A percentile compares a stretch with the other conserved stretches of the same genome.
phyloP scores from a whole-genome alignment of 2,113 vertebrate genomes.

The Proterorhinus semilunaris region DNA sequence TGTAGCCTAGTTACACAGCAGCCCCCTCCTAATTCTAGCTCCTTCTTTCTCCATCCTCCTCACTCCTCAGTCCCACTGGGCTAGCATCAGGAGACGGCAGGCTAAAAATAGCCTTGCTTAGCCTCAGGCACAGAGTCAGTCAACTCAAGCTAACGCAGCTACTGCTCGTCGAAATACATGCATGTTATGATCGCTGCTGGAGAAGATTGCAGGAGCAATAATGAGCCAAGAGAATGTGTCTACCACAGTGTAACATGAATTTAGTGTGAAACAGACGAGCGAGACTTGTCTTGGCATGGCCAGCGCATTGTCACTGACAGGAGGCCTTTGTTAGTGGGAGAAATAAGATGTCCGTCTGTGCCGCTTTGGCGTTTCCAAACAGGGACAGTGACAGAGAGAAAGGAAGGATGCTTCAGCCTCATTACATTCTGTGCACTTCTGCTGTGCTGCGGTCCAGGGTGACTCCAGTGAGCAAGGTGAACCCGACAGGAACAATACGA shows the following conservation, averaged over 20 bases:
- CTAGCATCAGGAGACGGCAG: slow-evolving; percentile 58
- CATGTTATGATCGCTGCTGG: slow-evolving; percentile 41
- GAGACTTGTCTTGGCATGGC: slow-evolving; percentile 10
- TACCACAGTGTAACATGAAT: slow-evolving; percentile 2
- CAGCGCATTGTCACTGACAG: slow-evolving; percentile 35
- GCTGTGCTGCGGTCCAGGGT: slow-evolving; percentile 59
- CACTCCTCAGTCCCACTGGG: slow-evolving; percentile 56
- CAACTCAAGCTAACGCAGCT: slow-evolving; percentile 60
- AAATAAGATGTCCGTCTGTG: slow-evolving; percentile 49
- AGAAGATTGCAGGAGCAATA: slow-evolving; percentile 5
- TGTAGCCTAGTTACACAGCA: slow-evolving; percentile 66
- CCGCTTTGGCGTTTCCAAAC: slow-evolving; percentile 44
- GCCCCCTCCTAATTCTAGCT: slow-evolving; percentile 33
- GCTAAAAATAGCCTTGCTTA: slow-evolving; percentile 68
- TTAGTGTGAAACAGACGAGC: not conserved
- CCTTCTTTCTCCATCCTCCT: slow-evolving; percentile 40
- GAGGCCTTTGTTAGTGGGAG: slow-evolving; percentile 49
- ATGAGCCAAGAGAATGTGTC: slow-evolving; percentile 17
- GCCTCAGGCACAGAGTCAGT: slow-evolving; percentile 62
- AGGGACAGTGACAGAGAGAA: slow-evolving; percentile 34
- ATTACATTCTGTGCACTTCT: slow-evolving; percentile 69
- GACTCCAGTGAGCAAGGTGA: slow-evolving; percentile 67
- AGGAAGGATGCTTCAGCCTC: slow-evolving; percentile 64
- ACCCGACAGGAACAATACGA: slow-evolving; percentile 68
- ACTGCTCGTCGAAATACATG: slow-evolving; percentile 43